Base-by-base conservation (phyloP, 2,113 vertebrate species). In the Etia nguti region DNA sequence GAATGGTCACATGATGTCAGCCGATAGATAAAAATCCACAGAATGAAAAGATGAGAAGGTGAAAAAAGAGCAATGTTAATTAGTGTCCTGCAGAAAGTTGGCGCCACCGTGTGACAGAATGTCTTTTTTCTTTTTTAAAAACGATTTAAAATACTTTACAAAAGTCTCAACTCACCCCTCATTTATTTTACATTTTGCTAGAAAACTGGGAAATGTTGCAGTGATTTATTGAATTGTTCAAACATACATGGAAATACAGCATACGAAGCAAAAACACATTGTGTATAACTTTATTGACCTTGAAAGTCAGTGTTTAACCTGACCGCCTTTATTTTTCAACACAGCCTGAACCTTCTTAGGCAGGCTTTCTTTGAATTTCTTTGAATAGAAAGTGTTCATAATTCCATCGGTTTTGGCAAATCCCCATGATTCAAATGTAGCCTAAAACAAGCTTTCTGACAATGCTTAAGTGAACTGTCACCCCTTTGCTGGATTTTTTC, bases 71-170 rank as follows among this genome's bases (percentile, higher is more conserved):
- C 84, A 86, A 86, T 65, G 55, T 79, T 31, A 48, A 79, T 60
- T 46, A 31, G 16, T 56, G 43, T 84, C 54, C 86, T 79, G 70
- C 86, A 93, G 92, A 90, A 65, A 77, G 79, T 57, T 94, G 90
- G 93, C 89, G 82, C 94, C 94, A 92, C 93, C 92, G 11, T 90
- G 91, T 94, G 96, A 90, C 70, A 43, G 79, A 86, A 90, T 12
- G 5, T 24, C n/a, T 38, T 68, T 10, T 22, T 65, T 11, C 6
- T 22, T 65, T 68, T 65, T 38, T 65, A 22, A n/a, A 82, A 38
- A 73, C 5, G 3, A 73, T 73, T 73, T 15, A 26, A 24, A 46
- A 13, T 65, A 62, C 18, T 20, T 20, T 68, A 34, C 15, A 46
- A 46, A 8, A 46, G 5, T 26, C 38, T 73, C 41, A 43, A 18